Evolutionary conservation across 2,113 vertebrate genomes (phyloP).

Genomic region (Siphamia tubifer): DNA sequence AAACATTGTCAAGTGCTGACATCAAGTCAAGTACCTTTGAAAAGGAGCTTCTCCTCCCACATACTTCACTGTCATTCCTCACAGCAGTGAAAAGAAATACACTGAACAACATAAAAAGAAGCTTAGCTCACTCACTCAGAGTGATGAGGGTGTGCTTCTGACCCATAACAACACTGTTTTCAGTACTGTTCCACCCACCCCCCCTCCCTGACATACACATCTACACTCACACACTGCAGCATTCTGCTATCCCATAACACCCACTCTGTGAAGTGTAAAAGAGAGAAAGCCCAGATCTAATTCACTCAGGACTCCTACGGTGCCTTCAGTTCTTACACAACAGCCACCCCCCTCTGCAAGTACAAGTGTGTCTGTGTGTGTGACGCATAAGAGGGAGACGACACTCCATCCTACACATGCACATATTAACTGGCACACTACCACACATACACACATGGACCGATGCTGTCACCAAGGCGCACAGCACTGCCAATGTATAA

Average conservation of each 20-base stretch:
- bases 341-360: constrained; percentile 63
- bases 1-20: constrained; percentile 25
- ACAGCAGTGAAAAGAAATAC: constrained; percentile 7
- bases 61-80: constrained; percentile 34
- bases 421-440: constrained; percentile 55
- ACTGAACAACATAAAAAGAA: constrained; percentile 31
- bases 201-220: constrained; percentile 24
- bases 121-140: constrained; percentile 31
- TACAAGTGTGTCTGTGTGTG: constrained; percentile 60
- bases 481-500: constrained; percentile 64
- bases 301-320: constrained; percentile 68
- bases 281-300: constrained; percentile 64
- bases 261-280: constrained; percentile 51
- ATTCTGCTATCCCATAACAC: constrained; percentile 49
- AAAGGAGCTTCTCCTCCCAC: constrained; percentile 41
- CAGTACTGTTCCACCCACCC: constrained; percentile 34
- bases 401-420: constrained; percentile 75
- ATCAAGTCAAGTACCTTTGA: constrained; percentile 42
- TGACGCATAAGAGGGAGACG: constrained; percentile 72
- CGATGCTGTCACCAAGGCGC: constrained; percentile 67
- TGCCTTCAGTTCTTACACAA: constrained; percentile 73
- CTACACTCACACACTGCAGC: constrained; percentile 39
- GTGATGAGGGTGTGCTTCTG: constrained; percentile 32
- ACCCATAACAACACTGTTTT: constrained; percentile 29
- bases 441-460: constrained; percentile 30